phyloP scores from a whole-genome alignment of 2,113 vertebrate species.

The Indicator maculatus region DNA sequence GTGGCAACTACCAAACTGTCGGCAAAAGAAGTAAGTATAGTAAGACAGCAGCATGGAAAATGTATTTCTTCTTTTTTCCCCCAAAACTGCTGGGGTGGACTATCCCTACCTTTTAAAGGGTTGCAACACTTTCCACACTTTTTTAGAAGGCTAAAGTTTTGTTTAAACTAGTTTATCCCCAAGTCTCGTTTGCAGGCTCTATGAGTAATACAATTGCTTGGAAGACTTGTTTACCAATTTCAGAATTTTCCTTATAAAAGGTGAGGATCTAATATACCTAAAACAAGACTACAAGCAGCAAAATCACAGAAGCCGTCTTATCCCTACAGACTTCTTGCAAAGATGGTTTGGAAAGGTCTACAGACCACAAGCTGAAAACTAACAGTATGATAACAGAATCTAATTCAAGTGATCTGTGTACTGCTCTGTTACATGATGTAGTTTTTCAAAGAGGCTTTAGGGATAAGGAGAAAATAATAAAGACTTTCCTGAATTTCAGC shows the following conservation, averaged over 20 bases:
- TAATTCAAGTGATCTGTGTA: not conserved
- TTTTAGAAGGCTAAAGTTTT: not conserved
- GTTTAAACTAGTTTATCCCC: not conserved
- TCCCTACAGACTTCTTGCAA: accelerated
- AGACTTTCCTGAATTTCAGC: not conserved
- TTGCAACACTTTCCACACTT: not conserved
- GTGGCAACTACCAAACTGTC: not conserved
- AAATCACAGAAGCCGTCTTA: not conserved
- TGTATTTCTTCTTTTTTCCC: not conserved
- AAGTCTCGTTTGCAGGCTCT: not conserved
- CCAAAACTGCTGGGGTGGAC: not conserved
- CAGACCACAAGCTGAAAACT: not conserved
- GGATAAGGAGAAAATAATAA: not conserved
- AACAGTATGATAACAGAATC: not conserved
- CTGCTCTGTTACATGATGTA: not conserved
- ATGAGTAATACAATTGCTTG: not conserved
- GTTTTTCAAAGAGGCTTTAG: not conserved
- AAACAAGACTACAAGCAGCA: not conserved
- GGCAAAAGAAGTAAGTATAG: not conserved
- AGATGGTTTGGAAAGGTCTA: not conserved
- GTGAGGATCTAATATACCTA: not conserved
- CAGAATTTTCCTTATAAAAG: not conserved
- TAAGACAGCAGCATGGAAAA: not conserved
- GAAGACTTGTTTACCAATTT: not conserved
- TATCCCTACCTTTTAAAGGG: not conserved